Percentiles rank a stretch among this genome's conserved stretches.
Evolutionary conservation across 2,888 invertebrate genomes (phyloP).

Genomic region (Oligia latruncula): DNA sequence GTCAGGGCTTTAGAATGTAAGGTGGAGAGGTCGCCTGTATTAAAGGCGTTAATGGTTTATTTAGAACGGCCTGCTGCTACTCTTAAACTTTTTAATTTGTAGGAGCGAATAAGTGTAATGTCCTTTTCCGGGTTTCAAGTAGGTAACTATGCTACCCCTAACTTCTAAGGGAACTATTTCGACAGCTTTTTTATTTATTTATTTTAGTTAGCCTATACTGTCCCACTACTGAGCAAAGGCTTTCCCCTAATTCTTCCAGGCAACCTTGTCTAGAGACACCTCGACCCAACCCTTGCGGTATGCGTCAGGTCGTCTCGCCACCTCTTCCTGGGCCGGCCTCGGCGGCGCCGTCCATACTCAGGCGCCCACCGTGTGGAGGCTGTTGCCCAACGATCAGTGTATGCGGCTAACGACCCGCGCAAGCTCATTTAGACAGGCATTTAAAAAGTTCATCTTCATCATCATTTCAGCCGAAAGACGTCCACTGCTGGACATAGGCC

Average conservation of each 20-base stretch:
- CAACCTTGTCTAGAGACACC: not conserved
- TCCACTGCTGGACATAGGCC: not conserved
- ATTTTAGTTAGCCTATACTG: not conserved
- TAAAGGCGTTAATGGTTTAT: constrained; percentile 31
- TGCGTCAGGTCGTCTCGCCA: not conserved
- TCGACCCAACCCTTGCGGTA: not conserved
- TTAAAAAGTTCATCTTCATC: not conserved
- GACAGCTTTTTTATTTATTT: not conserved
- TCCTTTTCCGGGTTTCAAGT: not conserved
- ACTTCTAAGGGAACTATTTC: not conserved
- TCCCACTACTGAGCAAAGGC: not conserved
- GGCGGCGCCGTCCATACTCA: not conserved
- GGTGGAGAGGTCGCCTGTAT: constrained; percentile 25
- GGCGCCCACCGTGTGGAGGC: not conserved
- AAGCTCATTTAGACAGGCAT: not conserved
- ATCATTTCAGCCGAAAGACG: too few relatives aligned
- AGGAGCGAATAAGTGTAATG: not conserved
- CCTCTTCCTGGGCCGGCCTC: not conserved
- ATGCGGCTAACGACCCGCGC: not conserved
- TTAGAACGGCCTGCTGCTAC: not conserved
- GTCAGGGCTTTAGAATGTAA: constrained; percentile 28
- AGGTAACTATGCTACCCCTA: not conserved
- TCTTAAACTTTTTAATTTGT: constrained; percentile 17
- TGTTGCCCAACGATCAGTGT: not conserved
- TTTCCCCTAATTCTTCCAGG: not conserved